Base-by-base conservation (phyloP, 2,888 invertebrate species). In the Meganola albula region DNA sequence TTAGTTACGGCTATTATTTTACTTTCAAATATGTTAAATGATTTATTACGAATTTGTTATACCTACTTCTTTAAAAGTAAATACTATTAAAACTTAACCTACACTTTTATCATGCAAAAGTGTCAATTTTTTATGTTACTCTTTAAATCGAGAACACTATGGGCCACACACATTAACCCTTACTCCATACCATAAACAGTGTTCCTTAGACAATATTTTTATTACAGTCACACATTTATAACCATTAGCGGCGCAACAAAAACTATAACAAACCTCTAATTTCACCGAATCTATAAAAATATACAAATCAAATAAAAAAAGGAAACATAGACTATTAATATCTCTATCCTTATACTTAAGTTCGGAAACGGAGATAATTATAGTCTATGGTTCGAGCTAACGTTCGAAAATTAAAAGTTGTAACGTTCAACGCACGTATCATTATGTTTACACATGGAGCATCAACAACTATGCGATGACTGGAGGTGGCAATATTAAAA, bases 281-380 rank as follows among this genome's bases (percentile, higher is more conserved):
- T 77, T 75, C 60, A 69, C 68, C 60, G 59, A 74, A 73, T 72
- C 71, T 74, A 77, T 74, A 77, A 79, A 75, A 70, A 62, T 62
- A 72, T 72, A 79, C 77, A 84, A 80, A 83, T 79, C 73, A 79
- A 70, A 66, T 65, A 82, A 82, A 62, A 79, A 78, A 75, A 67
- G 71, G 79, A 80, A 83, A 64, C 47, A 50, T 43, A 44, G 53
- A 64, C 72, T 74, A 83, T 83, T 83, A 83, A 83, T 83, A 83
- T 82, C 80, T 84, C 76, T 80, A 84, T 84, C 80, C 80, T 69
- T 82, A 79, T 84, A 80, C 76, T 82, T 84, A 82, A 53, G 68
- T 70, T 72, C 70, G 65, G 73, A 69, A 53, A 74, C 65, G 63
- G 69, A 62, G 74, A 79, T 84, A 84, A 84, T 84, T 83, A 84